Evolutionary conservation across 2,113 vertebrate genomes (phyloP), one percentile per base, ranked within the genome.

Genomic region (Dendropsophus ebraccatus): DNA sequence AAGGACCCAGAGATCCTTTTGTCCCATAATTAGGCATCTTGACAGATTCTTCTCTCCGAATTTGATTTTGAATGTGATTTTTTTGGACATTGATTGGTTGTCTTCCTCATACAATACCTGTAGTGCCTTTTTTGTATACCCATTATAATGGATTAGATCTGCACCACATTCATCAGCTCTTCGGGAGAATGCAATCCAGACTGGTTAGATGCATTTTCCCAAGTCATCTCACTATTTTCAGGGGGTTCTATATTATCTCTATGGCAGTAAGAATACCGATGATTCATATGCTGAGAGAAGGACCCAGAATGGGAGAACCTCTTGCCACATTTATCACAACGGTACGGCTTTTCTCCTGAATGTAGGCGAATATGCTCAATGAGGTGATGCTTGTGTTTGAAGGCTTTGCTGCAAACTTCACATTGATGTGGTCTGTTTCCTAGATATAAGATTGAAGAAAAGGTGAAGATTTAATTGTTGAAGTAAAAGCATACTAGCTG

Each of bases 221-320:
- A 88, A 25, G 89, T 72, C 80, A 90, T 89, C 11, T 92, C 93
- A 37, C 91, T 92, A 1, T 85, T 90, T 41, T 91, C 90, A 7
- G 91, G 89, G 73, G 94, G 92, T 19, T 90, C 90, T 81, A 94
- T 92, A 70, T 91, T 90, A 89, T 95, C 94, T 62, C 92, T 93
- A 88, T 92, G 93, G 90, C 95, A 96, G 91, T 95, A 95, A 9
- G 95, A 94, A 52, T 96, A 96, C 85, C 95, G 94, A 88, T 96
- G 95, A 92, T 96, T 96, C 95, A 96, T 96, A 90, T 96, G 95
- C 90, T 96, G 95, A 2, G 95, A 96, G 91, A 95, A 96, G 14
- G 95, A 96, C 82, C 95, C 95, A 0, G 95, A 96, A 90, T 96
- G 95, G 7, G 95, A 96, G 91, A 96, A 96, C 67, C 95, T 94